Evolutionary conservation across 2,113 vertebrate genomes (phyloP), one percentile per base, ranked within the genome.

Genomic region (Beaufortia kweichowensis): DNA sequence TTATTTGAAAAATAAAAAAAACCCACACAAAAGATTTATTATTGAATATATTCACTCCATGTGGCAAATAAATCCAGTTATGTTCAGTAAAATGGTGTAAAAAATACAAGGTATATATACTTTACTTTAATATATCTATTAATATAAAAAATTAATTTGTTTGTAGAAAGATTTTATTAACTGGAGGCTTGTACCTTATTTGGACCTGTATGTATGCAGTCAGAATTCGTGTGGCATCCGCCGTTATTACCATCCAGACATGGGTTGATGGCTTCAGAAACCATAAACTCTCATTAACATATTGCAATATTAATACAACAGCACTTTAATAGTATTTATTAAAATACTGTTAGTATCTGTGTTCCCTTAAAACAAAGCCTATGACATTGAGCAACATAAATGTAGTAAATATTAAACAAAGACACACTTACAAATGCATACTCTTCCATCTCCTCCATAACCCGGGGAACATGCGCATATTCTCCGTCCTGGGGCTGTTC

Each of bases 191-290:
- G 1, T 62, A 97, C 97, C 90, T 96, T 91, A 77, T 98, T 96
- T 3, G 96, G 95, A 77, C 95, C 96, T 0, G 89, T 93, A 55
- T 98, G 96, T 0, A 95, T 88, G 57, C 97, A 99, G 41, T 94
- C 94, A 6, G 96, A 94, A 1, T 95, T 91, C 73, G 1, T 80
- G 11, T 94, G 89, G 3, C 97, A 99, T 43, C 92, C 93, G 4
- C 93, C 95, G 0, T 93, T 69, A 17, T 17, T 90, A 83, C 90
- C 93, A 39, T 90, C 86, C 82, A 94, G 78, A 63, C 96, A 99
- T 0, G 96, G 94, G 68, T 98, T 96, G 60, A 98, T 96, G 84
- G 94, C 97, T 98, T 89, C 73, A 81, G 28, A 77, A 82, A 43
- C n/a, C 86, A 81, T 81, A 80, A 55, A 43, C 31, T 23, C 11